Evolutionary conservation across 2,113 vertebrate genomes (phyloP).

Genomic region (Psittacara wagleri): DNA sequence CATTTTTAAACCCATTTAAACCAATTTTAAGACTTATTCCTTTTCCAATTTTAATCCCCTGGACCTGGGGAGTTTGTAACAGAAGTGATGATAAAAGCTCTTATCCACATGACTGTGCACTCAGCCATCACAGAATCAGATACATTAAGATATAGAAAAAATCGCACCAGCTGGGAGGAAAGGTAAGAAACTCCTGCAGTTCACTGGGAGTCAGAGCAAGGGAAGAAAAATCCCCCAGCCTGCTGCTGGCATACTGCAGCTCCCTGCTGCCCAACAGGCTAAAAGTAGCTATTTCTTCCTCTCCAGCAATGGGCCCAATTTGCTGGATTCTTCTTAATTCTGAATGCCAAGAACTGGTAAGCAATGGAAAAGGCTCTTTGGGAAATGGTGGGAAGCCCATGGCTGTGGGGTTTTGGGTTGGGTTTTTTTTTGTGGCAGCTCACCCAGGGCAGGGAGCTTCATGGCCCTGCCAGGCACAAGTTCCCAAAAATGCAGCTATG

Average conservation of each 20-base stretch:
- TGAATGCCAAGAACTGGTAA: neutral
- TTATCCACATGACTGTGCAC: neutral
- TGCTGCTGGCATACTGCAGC: fast-evolving
- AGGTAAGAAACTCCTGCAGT: neutral
- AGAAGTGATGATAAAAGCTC: slow-evolving; percentile 35
- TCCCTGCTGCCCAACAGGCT: neutral
- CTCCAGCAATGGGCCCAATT: neutral
- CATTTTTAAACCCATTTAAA: slow-evolving; percentile 33
- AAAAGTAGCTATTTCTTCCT: neutral
- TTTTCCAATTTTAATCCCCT: neutral
- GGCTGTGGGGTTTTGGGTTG: neutral
- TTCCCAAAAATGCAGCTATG: neutral
- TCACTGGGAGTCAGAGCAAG: neutral
- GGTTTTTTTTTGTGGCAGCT: neutral
- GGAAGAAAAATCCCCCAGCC: neutral
- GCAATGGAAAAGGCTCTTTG: neutral
- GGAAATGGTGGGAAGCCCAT: neutral
- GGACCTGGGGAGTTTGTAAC: neutral
- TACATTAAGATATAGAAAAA: neutral
- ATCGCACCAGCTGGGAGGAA: neutral
- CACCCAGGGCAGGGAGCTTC: neutral
- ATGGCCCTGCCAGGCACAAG: neutral
- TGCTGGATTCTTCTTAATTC: neutral
- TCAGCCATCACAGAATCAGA: neutral
- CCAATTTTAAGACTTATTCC: neutral